Evolutionary conservation across 64 coral and sea anemone species (phyloP).

Genomic region (Pocillopora damicornis): DNA sequence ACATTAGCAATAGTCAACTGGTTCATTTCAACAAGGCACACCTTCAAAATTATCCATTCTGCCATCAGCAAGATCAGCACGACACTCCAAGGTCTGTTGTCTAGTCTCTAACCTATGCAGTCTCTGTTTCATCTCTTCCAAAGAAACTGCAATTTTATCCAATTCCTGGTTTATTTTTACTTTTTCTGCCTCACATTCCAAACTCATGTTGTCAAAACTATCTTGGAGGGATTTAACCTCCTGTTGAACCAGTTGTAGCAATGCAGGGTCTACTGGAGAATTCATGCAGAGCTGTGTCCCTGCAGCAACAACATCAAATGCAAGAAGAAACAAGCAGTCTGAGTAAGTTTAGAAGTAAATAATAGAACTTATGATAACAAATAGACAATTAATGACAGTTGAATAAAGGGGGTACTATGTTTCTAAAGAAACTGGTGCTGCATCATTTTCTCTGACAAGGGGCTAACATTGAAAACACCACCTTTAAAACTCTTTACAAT

Average conservation of each 20-base stretch:
- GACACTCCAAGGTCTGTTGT: neutral
- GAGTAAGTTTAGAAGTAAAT: too few relatives aligned
- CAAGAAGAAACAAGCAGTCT: neutral
- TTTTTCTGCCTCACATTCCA: neutral
- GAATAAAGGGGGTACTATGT: too few relatives aligned
- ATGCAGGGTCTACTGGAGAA: neutral
- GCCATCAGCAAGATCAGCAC: neutral
- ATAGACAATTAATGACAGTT: too few relatives aligned
- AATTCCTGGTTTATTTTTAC: neutral
- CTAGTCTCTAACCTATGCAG: neutral
- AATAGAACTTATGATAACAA: too few relatives aligned
- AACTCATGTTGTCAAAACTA: neutral
- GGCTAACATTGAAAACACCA: too few relatives aligned
- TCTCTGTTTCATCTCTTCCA: neutral
- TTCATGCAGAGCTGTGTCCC: neutral
- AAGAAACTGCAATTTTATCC: neutral
- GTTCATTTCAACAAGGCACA: neutral
- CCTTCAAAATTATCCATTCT: neutral
- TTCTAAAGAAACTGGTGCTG: too few relatives aligned
- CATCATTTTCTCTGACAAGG: too few relatives aligned
- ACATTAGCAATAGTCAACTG: too few relatives aligned
- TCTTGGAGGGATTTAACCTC: neutral
- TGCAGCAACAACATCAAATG: neutral
- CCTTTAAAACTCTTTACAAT: too few relatives aligned
- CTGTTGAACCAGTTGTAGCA: slow-evolving; percentile 13